These are phyloP conservation scores for Dynastes hyllus DNA, from an alignment of 2,888 invertebrate species.

Conservation along the genomic window DNA sequence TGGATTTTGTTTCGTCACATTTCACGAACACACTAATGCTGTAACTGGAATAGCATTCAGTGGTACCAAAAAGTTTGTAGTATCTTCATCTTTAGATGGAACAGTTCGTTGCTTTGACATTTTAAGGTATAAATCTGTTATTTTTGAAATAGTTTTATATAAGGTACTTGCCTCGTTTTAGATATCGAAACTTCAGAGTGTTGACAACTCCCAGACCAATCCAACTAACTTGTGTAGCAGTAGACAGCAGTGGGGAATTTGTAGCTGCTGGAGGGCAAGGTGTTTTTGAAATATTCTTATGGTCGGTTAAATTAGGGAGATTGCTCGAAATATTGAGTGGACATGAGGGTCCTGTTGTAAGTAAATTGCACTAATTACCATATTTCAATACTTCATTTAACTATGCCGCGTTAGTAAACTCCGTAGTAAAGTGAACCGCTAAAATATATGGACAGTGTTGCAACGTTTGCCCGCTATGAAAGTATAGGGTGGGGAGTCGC, in stretches of 20 bases:
- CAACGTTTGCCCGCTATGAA: too few relatives aligned
- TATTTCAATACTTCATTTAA: not conserved
- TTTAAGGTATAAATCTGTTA: slow-evolving; percentile 76
- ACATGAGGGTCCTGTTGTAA: slow-evolving; percentile 93
- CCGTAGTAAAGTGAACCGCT: too few relatives aligned
- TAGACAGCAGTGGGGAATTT: slow-evolving; percentile 93
- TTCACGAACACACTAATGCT: slow-evolving; percentile 90
- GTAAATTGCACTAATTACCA: slow-evolving; percentile 48
- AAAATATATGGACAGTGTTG: too few relatives aligned
- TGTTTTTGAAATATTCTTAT: slow-evolving; percentile 95
- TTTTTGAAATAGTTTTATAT: not conserved
- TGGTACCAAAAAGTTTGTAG: slow-evolving; percentile 91
- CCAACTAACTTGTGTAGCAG: slow-evolving; percentile 92
- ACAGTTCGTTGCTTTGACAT: slow-evolving; percentile 97
- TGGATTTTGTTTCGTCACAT: slow-evolving; percentile 97
- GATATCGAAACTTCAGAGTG: slow-evolving; percentile 98
- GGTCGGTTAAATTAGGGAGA: slow-evolving; percentile 95
- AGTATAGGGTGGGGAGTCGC: too few relatives aligned
- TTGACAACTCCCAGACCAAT: slow-evolving; percentile 93
- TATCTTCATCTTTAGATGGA: slow-evolving; percentile 97
- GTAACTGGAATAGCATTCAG: slow-evolving; percentile 92
- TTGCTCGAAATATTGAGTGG: slow-evolving; percentile 93
- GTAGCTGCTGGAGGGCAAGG: slow-evolving; percentile 97
- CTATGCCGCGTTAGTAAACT: not conserved
- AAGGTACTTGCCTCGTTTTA: slow-evolving; percentile 65